Evolutionary conservation across 2,888 invertebrate genomes (phyloP).

Genomic region (Athetis lepigone): DNA sequence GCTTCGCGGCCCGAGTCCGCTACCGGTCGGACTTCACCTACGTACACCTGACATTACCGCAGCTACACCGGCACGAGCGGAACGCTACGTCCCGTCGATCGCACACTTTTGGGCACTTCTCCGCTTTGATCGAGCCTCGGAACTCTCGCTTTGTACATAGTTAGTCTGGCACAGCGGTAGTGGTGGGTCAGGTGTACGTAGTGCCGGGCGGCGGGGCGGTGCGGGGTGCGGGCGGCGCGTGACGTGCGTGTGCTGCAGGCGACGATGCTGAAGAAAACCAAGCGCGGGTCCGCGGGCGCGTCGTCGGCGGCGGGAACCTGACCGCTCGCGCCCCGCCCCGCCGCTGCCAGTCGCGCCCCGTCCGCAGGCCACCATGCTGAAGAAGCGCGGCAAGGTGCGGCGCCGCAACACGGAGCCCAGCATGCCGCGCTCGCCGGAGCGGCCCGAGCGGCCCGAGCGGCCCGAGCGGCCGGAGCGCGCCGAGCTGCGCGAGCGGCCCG

Average conservation of each 20-base stretch:
- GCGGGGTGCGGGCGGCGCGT: constrained; percentile 65
- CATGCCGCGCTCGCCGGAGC: constrained; percentile 89
- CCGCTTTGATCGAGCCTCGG: constrained; percentile 42
- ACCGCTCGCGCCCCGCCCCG: constrained; percentile 74
- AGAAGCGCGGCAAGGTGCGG: constrained; percentile 99
- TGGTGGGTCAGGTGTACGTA: constrained; percentile 59
- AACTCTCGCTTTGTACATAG: constrained; percentile 60
- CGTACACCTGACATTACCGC: constrained; percentile 62
- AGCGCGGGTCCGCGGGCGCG: constrained; percentile 97
- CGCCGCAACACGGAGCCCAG: constrained; percentile 97
- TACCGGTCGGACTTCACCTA: constrained; percentile 60
- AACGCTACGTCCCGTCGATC: constrained; percentile 32
- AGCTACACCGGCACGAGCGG: constrained; percentile 44
- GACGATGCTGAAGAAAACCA: constrained; percentile 99
- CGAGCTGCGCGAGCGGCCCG: constrained; percentile 77
- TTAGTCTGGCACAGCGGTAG: constrained; percentile 35
- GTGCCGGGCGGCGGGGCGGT: constrained; percentile 53
- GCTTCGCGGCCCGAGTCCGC: constrained; percentile 60
- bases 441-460: constrained; percentile 81
- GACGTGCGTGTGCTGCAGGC: constrained; percentile 93
- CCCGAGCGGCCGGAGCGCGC: constrained; percentile 76
- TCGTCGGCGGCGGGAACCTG: constrained; percentile 90
- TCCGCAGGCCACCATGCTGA: constrained; percentile 99
- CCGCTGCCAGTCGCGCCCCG: constrained; percentile 72
- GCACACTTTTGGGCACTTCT: constrained; percentile 50